These are phyloP conservation scores for Caradrina kadenii DNA, from an alignment of 2,888 invertebrate species.

Conservation along the genomic window DNA sequence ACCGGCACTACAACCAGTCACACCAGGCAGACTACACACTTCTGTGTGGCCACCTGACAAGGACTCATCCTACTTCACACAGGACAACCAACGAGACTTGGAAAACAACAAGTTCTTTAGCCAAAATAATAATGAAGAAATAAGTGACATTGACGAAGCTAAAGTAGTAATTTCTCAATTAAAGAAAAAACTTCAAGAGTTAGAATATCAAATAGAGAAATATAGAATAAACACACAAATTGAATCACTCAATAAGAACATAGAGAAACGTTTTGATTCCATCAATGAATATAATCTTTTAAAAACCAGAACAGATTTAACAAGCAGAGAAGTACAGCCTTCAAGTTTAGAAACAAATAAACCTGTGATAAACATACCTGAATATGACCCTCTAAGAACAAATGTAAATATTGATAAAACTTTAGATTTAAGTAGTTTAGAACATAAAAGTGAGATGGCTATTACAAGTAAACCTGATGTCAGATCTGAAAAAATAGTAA, in stretches of 20 bases:
- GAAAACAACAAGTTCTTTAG: conserved; percentile 75
- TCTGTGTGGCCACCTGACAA: conserved; percentile 93
- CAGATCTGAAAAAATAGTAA: conserved; percentile 89
- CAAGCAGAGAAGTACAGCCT: conserved; percentile 81
- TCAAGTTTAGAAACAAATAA: conserved; percentile 74
- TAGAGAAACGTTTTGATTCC: conserved; percentile 75
- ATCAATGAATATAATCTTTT: conserved; percentile 69
- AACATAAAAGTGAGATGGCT: conserved; percentile 76
- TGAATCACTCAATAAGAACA: conserved; percentile 79
- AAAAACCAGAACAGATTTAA: conserved; percentile 74
- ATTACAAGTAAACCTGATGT: conserved; percentile 76
- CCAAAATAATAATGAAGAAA: conserved; percentile 84
- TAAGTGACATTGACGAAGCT: conserved; percentile 82
- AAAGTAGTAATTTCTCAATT: conserved; percentile 81
- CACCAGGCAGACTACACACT: conserved; percentile 94
- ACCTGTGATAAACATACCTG: conserved; percentile 86
- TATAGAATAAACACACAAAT: conserved; percentile 80
- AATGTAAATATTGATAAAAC: conserved; percentile 82
- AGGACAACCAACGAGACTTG: conserved; percentile 73
- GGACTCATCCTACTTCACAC: conserved; percentile 70
- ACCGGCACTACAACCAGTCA: conserved; percentile 92
- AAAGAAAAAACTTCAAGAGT: conserved; percentile 80
- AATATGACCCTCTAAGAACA: conserved; percentile 83
- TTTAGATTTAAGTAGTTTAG: conserved; percentile 83
- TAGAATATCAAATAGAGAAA: conserved; percentile 84